A percentile compares a stretch with the other conserved stretches of the same genome.
These are phyloP conservation scores for Drosophila ochracea DNA, from an alignment of 2,888 invertebrate species.

Conservation along the genomic window DNA sequence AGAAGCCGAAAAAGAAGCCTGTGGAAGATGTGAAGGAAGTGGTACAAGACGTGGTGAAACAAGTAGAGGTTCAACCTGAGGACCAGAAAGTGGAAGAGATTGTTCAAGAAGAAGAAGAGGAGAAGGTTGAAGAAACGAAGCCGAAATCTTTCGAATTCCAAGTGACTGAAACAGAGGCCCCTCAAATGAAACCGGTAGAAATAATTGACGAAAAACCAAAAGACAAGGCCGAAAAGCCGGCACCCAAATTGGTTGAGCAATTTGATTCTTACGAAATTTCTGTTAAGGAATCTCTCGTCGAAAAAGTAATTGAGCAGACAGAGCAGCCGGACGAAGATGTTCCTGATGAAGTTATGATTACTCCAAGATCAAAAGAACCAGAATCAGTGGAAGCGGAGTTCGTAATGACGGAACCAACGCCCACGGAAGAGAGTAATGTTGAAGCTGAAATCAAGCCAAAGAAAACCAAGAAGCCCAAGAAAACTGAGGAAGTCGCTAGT, in stretches of 20 bases:
- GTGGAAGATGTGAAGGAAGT: slow-evolving; percentile 51
- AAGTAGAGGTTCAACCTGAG: slow-evolving; percentile 32
- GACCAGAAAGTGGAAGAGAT: slow-evolving; percentile 25
- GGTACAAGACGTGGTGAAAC: slow-evolving; percentile 43
- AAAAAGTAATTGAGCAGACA: slow-evolving; percentile 48
- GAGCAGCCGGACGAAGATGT: slow-evolving; percentile 61
- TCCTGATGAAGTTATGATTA: slow-evolving; percentile 43
- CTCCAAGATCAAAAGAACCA: slow-evolving; percentile 51
- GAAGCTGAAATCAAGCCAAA: slow-evolving; percentile 74
- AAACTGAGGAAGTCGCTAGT: slow-evolving; percentile 63
- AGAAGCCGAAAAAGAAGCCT: slow-evolving; percentile 68
- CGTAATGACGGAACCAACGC: slow-evolving; percentile 72
- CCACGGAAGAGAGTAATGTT: slow-evolving; percentile 66
- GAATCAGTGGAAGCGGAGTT: slow-evolving; percentile 79
- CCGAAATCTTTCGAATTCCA: slow-evolving; percentile 70
- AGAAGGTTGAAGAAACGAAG: slow-evolving; percentile 8
- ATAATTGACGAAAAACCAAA: slow-evolving; percentile 59
- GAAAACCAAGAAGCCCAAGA: slow-evolving; percentile 77
- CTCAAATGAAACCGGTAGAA: slow-evolving; percentile 64
- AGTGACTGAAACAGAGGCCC: slow-evolving; percentile 75
- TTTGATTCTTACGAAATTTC: slow-evolving; percentile 74
- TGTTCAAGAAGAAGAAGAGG: slow-evolving; percentile 23
- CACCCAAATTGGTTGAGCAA: slow-evolving; percentile 58
- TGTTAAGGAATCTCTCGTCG: slow-evolving; percentile 67
- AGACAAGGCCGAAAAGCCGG: slow-evolving; percentile 52